These are phyloP conservation scores for Pionites leucogaster DNA, from an alignment of 2,113 vertebrate species.

Conservation along the genomic window DNA sequence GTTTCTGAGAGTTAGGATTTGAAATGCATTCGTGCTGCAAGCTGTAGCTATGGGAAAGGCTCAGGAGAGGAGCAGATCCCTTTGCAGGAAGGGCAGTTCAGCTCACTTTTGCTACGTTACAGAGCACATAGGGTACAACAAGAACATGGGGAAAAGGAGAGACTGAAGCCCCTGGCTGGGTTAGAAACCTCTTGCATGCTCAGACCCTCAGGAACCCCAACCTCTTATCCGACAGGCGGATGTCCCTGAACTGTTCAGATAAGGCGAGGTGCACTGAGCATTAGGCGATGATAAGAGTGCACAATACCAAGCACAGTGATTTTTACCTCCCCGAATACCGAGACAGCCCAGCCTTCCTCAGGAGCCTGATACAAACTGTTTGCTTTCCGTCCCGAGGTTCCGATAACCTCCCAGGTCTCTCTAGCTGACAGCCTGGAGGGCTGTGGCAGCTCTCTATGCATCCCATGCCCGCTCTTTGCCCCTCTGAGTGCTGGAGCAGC, in stretches of 20 bases:
- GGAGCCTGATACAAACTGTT: background rate
- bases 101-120: background rate
- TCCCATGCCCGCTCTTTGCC: background rate
- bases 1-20: background rate
- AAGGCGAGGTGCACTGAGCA: background rate
- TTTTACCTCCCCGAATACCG: background rate
- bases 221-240: background rate
- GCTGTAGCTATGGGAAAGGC: background rate
- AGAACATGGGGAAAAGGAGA: background rate
- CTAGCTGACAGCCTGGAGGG: background rate
- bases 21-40: background rate
- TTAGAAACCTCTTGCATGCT: background rate
- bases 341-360: constrained; percentile 9
- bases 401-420: background rate
- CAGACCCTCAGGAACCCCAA: background rate
- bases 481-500: background rate
- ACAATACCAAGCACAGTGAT: background rate
- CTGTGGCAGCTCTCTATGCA: fast-evolving
- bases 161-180: background rate
- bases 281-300: background rate
- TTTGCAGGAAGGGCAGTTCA: fast-evolving
- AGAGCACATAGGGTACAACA: fast-evolving
- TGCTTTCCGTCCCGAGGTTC: background rate
- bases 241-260: background rate
- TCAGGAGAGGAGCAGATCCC: background rate